Evolutionary conservation across 2,113 vertebrate genomes (phyloP).

Genomic region (Panthera uncia): DNA sequence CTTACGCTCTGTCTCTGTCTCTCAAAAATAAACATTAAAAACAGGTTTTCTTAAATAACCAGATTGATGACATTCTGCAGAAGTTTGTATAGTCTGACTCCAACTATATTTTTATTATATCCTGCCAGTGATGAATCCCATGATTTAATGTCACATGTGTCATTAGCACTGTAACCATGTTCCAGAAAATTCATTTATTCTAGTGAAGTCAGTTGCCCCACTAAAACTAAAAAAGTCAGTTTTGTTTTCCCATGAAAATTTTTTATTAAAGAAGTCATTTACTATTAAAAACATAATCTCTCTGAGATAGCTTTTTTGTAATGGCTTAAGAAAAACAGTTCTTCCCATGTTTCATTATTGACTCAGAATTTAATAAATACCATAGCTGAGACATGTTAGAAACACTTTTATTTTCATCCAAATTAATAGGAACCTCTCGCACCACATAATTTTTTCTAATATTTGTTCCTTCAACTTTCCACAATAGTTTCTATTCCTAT

Average conservation of each 20-base stretch:
- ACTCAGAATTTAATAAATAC: neutral
- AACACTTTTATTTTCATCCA: neutral
- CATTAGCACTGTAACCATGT: neutral
- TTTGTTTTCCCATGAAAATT: slow-evolving; percentile 14
- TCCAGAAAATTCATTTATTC: neutral
- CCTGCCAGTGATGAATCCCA: neutral
- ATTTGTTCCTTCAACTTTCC: neutral
- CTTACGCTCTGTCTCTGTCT: no score
- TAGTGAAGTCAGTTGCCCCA: neutral
- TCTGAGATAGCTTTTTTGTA: neutral
- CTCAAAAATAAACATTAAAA: no score
- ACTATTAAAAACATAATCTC: slow-evolving; percentile 18
- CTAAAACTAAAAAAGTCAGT: neutral
- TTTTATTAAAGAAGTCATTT: slow-evolving; percentile 34
- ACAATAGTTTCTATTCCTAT: neutral
- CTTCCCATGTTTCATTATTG: neutral
- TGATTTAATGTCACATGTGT: neutral
- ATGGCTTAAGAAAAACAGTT: neutral
- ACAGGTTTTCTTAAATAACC: slow-evolving; percentile 20
- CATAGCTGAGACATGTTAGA: neutral
- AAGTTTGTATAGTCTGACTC: neutral
- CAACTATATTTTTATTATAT: neutral
- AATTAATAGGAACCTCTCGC: neutral
- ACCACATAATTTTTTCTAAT: neutral
- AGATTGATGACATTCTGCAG: neutral